Conservation (phyloP, 2,113 vertebrate genomes). For the Chlorodrepanis virens region DNA sequence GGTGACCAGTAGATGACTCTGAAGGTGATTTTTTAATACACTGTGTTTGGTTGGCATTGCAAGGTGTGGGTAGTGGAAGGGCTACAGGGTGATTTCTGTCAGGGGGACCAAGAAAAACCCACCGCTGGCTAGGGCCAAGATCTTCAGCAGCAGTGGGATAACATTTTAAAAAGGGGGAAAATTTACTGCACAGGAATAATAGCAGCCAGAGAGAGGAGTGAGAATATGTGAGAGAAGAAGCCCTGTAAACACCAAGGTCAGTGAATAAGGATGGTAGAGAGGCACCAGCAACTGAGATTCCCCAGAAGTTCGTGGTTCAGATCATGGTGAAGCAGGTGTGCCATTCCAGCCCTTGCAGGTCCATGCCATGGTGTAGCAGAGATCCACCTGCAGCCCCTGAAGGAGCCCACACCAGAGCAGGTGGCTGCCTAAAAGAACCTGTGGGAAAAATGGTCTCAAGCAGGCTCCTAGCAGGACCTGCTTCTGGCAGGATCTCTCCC, state of each 20-base stretch:
- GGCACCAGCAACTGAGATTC: neutral
- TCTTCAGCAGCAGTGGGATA: neutral
- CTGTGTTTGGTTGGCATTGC: neutral
- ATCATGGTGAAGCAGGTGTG: neutral
- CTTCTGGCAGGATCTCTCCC: neutral
- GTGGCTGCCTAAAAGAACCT: neutral
- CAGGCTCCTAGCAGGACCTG: neutral
- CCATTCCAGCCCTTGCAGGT: neutral
- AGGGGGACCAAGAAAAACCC: accelerated
- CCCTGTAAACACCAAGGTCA: neutral
- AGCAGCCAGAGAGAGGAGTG: neutral
- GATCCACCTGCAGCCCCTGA: neutral
- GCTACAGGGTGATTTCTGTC: neutral
- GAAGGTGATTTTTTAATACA: neutral
- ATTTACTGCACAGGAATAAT: neutral
- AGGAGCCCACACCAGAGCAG: neutral
- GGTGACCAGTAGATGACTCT: neutral
- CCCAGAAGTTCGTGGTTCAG: accelerated
- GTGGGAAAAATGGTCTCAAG: accelerated
- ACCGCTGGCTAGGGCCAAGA: accelerated
- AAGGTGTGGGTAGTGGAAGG: neutral
- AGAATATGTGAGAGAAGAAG: neutral
- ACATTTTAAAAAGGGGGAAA: neutral
- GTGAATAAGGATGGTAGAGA: neutral
- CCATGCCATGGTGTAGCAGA: neutral